phyloP scores from a whole-genome alignment of 64 coral and sea anemone genomes.

The Porites lutea region DNA sequence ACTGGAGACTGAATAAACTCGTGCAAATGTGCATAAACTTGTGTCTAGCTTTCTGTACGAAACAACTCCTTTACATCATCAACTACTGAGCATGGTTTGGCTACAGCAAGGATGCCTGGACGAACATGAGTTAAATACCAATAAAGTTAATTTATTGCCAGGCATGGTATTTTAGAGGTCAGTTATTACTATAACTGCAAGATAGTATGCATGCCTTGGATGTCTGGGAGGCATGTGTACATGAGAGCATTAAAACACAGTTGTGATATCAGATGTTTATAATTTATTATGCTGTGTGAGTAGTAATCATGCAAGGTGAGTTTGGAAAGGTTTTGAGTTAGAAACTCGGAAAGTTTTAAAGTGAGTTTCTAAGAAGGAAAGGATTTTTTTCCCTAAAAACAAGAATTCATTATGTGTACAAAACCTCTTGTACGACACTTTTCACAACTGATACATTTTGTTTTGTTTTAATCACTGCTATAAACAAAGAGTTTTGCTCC shows the following conservation, averaged over 20 bases:
- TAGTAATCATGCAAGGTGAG: too few species aligned
- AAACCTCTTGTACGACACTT: slow-evolving; percentile 1
- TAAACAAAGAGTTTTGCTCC: neutral
- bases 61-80: slow-evolving; percentile 52
- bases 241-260: neutral
- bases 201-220: slow-evolving; percentile 1
- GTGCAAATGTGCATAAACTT: slow-evolving; percentile 62
- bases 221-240: slow-evolving; percentile 8
- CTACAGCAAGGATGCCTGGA: slow-evolving; percentile 51
- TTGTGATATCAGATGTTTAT: neutral
- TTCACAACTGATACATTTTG: neutral
- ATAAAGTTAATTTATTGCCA: neutral
- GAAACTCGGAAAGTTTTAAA: too few species aligned
- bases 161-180: neutral
- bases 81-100: slow-evolving; percentile 53
- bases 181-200: neutral
- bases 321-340: too few species aligned
- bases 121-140: neutral
- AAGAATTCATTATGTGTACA: slow-evolving; percentile 17
- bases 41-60: slow-evolving; percentile 49
- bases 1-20: neutral
- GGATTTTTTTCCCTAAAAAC: neutral
- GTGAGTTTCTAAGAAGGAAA: neutral
- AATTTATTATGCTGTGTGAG: too few species aligned
- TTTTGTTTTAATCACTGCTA: neutral